Evolutionary conservation across 2,888 invertebrate species (phyloP), one percentile per base, ranked within the genome.

Genomic region (Clepsis dumicolana): DNA sequence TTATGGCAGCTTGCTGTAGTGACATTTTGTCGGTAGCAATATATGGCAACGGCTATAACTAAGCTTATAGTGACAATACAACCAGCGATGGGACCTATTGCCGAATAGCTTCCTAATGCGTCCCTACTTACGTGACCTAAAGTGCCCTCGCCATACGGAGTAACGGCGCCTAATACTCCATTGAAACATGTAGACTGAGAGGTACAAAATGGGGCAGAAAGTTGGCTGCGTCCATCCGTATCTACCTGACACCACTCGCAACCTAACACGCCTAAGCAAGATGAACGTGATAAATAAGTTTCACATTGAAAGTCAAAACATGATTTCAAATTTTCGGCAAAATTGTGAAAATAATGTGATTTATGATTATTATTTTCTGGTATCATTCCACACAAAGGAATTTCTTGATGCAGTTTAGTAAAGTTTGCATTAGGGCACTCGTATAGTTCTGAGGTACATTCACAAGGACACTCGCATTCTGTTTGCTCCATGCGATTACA

Each of bases 401-500:
- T 87, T 59, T 90, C 85, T 74, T 85, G 83, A 72, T 83, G 83
- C 16, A 85, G 79, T 59, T 81, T 80, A 1, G 90, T 84, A 25
- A 82, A 70, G 65, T 90, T 91, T 0, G 85, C 75, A 64, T 84
- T 83, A 0, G 89, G 85, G 61, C 91, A 92, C 56, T 91, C 89
- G 62, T 89, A 91, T 4, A 85, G 75, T 75, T 92, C 91, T 0
- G 95, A 93, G 71, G 94, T 96, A 81, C 98, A 98, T 86, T 98
- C 98, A 84, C 98, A 98, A 0, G 98, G 98, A 81, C 98, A 98
- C 86, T 98, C 98, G 78, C 98, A 98, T 82, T 98, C 98, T 2
- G 96, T 97, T 88, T 98, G 98, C 84, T 98, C 98, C 97, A 98
- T 98, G 59, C 98, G 95, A 84, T 98, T 96, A 84, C 98, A 98